Evolutionary conservation across 2,888 invertebrate genomes (phyloP).

Genomic region (Ormyrus thymus): DNA sequence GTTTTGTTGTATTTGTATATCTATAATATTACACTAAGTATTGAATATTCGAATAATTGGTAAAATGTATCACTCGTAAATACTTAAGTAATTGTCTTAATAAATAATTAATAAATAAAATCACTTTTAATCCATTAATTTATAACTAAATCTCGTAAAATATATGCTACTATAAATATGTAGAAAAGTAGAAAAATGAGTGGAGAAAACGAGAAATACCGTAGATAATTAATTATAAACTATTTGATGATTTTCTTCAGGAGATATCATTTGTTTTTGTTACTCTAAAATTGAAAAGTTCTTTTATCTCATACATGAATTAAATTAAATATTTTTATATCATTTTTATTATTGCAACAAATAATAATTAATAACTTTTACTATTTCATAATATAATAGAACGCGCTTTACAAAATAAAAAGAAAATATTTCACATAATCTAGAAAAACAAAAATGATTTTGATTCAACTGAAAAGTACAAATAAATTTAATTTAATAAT

Average conservation of each 20-base stretch:
- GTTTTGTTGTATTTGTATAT: conserved; percentile 73
- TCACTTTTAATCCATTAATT: conserved; percentile 47
- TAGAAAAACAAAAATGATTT: too few relatives aligned
- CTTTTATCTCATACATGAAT: conserved; percentile 11
- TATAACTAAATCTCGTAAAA: conserved; percentile 40
- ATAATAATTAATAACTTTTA: too few relatives aligned
- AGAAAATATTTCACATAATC: too few relatives aligned
- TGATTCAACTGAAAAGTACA: too few relatives aligned
- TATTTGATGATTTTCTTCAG: not conserved
- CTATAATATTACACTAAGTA: conserved; percentile 71
- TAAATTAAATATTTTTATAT: conserved; percentile 25
- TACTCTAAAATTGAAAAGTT: conserved; percentile 2
- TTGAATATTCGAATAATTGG: conserved; percentile 71
- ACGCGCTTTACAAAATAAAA: too few relatives aligned
- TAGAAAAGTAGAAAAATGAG: conserved; percentile 30
- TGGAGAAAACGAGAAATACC: not conserved
- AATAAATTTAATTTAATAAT: not conserved
- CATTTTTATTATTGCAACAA: not conserved
- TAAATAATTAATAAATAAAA: conserved; percentile 67
- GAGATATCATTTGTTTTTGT: conserved; percentile 1
- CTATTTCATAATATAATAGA: too few relatives aligned
- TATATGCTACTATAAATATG: conserved; percentile 24
- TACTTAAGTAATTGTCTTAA: conserved; percentile 70
- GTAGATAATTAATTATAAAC: conserved; percentile 12
- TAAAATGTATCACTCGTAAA: conserved; percentile 71